These are phyloP conservation scores for Caenorhabditis doughertyi DNA, from an alignment of 2,888 invertebrate species.

Conservation along the genomic window DNA sequence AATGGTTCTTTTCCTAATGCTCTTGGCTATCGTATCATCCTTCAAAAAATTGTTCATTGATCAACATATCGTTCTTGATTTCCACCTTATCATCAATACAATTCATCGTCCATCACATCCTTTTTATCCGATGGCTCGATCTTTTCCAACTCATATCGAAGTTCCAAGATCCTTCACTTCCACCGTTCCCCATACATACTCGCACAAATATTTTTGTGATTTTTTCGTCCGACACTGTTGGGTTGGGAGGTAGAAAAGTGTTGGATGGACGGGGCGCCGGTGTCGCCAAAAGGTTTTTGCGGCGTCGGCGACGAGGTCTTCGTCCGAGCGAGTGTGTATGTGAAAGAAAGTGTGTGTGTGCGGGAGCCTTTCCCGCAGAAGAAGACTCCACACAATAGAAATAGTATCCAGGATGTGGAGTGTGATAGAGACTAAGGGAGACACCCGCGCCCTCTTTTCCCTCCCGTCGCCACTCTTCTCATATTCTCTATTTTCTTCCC, in stretches of 20 bases:
- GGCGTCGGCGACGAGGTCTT: constrained; percentile 19
- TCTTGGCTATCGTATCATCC: too few species aligned
- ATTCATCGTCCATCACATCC: too few species aligned
- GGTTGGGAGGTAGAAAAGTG: background rate
- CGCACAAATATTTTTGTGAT: background rate
- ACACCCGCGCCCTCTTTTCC: constrained; percentile 51
- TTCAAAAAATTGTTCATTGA: too few species aligned
- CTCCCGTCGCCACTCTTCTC: constrained; percentile 39
- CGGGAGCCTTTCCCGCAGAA: constrained; percentile 48
- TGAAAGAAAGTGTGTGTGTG: constrained; percentile 18
- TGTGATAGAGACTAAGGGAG: constrained; percentile 24
- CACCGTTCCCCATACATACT: background rate
- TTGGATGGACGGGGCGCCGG: background rate
- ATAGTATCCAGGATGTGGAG: constrained; percentile 3
- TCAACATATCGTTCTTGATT: too few species aligned
- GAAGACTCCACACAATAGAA: constrained; percentile 3
- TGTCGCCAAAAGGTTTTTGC: constrained; percentile 40
- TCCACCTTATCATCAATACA: too few species aligned
- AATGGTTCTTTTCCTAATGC: too few species aligned
- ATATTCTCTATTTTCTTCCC: constrained; percentile 6
- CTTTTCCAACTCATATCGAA: background rate
- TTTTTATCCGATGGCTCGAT: background rate
- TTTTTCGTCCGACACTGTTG: background rate
- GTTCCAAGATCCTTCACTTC: background rate
- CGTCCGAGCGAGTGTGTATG: constrained; percentile 9